These are phyloP conservation scores for Setophaga petechia DNA, from an alignment of 2,113 vertebrate species.

Conservation along the genomic window DNA sequence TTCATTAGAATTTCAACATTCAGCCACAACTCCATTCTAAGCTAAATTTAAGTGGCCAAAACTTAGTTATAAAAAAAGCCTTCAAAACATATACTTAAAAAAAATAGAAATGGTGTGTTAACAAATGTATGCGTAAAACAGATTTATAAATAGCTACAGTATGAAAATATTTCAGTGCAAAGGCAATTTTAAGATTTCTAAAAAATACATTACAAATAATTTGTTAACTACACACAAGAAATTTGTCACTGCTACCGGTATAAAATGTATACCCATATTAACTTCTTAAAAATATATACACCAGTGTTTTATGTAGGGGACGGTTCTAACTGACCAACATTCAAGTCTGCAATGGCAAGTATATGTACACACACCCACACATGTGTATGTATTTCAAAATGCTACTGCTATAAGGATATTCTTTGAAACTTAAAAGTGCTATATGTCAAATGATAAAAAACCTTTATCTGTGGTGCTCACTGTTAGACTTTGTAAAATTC, in stretches of 20 bases:
- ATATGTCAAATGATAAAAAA: conserved; percentile 8
- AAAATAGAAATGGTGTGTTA: conserved; percentile 72
- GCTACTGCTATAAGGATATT: background rate
- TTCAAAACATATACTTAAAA: conserved; percentile 77
- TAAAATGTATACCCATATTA: conserved; percentile 56
- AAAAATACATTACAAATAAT: conserved; percentile 81
- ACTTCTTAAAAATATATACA: conserved; percentile 70
- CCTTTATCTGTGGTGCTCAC: background rate
- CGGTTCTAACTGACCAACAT: conserved; percentile 19
- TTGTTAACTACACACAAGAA: conserved; percentile 74
- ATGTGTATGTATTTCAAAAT: background rate
- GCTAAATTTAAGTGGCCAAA: conserved; percentile 68
- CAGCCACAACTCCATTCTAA: conserved; percentile 36
- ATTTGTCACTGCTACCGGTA: conserved; percentile 63
- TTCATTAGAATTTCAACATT: conserved; percentile 54
- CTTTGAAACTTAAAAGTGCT: conserved; percentile 42
- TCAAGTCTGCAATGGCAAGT: conserved; percentile 41
- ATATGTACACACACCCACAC: background rate
- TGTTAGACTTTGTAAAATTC: background rate
- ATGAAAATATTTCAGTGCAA: conserved; percentile 84
- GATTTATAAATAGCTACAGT: conserved; percentile 78
- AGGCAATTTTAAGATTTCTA: conserved; percentile 79
- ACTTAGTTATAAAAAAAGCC: conserved; percentile 72
- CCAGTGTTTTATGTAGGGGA: conserved; percentile 62
- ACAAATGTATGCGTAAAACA: conserved; percentile 73